A percentile compares a stretch with the other conserved stretches of the same genome.
These are phyloP conservation scores for Axis porcinus DNA, from an alignment of 2,113 vertebrate species.

Conservation along the genomic window DNA sequence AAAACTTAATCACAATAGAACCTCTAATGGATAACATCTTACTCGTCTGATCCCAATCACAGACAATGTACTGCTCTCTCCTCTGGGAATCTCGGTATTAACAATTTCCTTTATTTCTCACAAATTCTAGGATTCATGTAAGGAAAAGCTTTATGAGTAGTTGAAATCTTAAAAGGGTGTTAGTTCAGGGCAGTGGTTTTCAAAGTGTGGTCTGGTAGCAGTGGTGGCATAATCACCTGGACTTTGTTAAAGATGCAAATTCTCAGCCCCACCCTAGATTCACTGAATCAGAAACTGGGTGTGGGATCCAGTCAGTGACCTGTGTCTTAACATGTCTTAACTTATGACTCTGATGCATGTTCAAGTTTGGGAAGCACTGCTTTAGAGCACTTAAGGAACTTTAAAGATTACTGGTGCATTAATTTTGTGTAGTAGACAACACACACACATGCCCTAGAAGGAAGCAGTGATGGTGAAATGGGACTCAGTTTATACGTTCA, in stretches of 20 bases:
- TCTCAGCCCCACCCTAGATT: neutral
- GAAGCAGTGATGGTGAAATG: neutral
- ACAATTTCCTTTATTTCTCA: neutral
- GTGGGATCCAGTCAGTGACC: neutral
- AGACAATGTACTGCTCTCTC: neutral
- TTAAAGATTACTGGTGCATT: neutral
- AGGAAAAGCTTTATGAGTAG: neutral
- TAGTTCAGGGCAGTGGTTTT: conserved; percentile 23
- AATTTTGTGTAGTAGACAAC: neutral
- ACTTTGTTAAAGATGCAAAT: neutral
- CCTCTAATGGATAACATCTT: neutral
- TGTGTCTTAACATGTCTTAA: neutral
- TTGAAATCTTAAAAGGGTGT: neutral
- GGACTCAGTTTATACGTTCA: neutral
- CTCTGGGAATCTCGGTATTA: neutral
- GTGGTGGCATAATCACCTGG: neutral
- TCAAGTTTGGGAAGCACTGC: conserved; percentile 15
- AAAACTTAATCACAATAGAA: neutral
- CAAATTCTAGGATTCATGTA: conserved; percentile 2
- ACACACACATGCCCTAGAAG: neutral
- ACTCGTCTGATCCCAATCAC: neutral
- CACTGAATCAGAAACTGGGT: neutral
- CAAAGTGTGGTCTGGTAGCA: neutral
- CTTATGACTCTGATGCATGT: neutral
- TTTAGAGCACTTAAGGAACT: conserved; percentile 46